These are phyloP conservation scores for Hiodon tergisus DNA, from an alignment of 2,113 vertebrate species.

Conservation along the genomic window DNA sequence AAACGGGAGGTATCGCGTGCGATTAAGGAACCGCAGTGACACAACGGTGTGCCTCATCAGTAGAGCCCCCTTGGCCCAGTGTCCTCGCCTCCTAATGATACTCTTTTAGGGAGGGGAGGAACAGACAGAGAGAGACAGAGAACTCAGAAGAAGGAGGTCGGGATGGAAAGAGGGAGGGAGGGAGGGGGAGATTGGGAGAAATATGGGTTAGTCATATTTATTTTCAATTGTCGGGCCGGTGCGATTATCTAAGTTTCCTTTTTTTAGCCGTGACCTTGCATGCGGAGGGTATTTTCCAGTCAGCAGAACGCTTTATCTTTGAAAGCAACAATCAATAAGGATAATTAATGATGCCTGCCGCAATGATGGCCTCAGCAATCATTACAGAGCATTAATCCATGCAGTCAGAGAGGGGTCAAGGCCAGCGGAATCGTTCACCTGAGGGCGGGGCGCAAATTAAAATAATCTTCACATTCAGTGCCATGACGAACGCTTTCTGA, in stretches of 20 bases:
- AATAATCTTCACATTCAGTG: conserved; percentile 89
- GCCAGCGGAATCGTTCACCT: conserved; percentile 93
- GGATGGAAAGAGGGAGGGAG: neutral
- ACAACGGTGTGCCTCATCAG: conserved; percentile 49
- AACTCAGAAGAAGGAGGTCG: neutral
- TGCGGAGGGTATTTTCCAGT: conserved; percentile 96
- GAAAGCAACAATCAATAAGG: conserved; percentile 99
- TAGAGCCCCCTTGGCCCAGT: conserved; percentile 4
- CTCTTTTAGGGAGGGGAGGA: conserved; percentile 36
- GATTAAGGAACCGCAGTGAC: conserved; percentile 52
- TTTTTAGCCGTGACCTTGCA: conserved; percentile 96
- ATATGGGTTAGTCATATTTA: conserved; percentile 8
- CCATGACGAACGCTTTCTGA: conserved; percentile 63
- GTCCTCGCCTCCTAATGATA: conserved; percentile 72
- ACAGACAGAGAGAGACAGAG: conserved; percentile 6
- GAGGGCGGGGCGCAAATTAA: conserved; percentile 91
- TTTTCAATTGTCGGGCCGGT: conserved; percentile 48
- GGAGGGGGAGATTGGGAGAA: neutral
- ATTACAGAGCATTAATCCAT: conserved; percentile 98
- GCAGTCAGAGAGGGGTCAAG: conserved; percentile 96
- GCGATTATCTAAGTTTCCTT: conserved; percentile 82
- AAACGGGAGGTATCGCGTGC: conserved; percentile 38
- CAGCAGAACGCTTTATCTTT: conserved; percentile 99
- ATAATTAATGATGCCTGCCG: conserved; percentile 99
- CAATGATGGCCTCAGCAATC: conserved; percentile 99